Evolutionary conservation across 2,888 invertebrate genomes (phyloP), one percentile per base, ranked within the genome.

Genomic region (Ochropleura plecta): DNA sequence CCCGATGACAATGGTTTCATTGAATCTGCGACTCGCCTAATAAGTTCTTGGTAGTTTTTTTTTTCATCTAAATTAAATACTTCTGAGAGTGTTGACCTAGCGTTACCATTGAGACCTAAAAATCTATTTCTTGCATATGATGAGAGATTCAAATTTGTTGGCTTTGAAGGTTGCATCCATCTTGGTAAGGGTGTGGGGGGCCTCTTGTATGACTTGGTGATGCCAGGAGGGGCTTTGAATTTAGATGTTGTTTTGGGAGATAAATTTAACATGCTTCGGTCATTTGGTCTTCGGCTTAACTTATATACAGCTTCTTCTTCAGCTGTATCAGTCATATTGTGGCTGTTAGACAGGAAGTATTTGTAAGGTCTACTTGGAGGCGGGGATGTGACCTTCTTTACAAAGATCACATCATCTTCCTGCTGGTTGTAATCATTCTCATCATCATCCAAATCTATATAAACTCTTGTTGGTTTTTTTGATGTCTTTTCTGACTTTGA

Each of bases 61-160:
- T 97, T 97, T 82, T 97, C 97, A 84, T 97, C 97, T 88, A 97
- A 92, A 90, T 97, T 95, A 82, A 97, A 97, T 72, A 97, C 95
- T 90, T 97, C 96, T 51, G 96, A 94, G 57, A 97, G 88, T 69
- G 95, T 94, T 16, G 94, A 90, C 79, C 93, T 92, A 51, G 90
- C 88, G 71, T 93, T 95, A 14, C 95, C 94, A 84, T 95, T 96
- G 2, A 91, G 65, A 76, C 91, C 92, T 79, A 90, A 80, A 79
- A 89, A 91, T 88, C 90, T 92, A 88, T 89, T 95, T 88, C 91
- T 92, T 65, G 88, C 67, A 78, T 83, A 86, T 71, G 91, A 88
- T 63, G 91, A 88, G 79, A 92, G 86, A 90, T 92, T 94, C n/a
- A 87, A 65, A 59, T 73, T 79, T n/a, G 91, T 70, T 78, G 91